phyloP scores from a whole-genome alignment of 1,140 invertebrate species.

The Drosophila virilis region DNA sequence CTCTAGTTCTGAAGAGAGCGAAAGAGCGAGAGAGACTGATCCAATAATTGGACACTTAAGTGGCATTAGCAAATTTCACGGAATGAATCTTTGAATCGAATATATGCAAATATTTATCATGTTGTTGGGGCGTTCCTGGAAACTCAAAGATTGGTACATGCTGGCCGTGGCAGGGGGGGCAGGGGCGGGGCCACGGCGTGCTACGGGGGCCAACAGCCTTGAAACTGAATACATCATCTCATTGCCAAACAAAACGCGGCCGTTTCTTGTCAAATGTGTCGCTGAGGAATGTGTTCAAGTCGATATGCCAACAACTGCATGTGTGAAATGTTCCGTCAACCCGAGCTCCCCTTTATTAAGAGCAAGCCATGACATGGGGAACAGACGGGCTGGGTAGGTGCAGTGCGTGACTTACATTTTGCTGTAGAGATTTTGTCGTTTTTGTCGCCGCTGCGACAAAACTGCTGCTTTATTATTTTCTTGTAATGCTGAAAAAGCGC shows the following conservation, averaged over 20 bases:
- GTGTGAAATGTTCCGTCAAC: conserved; percentile 25
- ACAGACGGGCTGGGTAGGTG: no score
- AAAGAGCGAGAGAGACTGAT: conserved; percentile 16
- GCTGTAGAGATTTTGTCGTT: conserved; percentile 41
- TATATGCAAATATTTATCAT: conserved; percentile 71
- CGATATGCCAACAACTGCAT: conserved; percentile 41
- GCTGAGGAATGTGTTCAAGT: conserved; percentile 67
- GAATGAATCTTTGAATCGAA: conserved; percentile 42
- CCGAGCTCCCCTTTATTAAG: neutral
- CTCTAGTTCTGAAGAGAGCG: neutral
- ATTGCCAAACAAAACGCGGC: conserved; percentile 76
- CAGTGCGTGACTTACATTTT: conserved; percentile 73
- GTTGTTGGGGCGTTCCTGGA: conserved; percentile 62
- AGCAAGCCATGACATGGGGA: no score
- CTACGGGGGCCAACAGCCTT: conserved; percentile 59
- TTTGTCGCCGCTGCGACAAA: conserved; percentile 54
- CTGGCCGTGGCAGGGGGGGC: conserved; percentile 2
- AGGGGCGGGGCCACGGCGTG: neutral
- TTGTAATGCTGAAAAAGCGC: conserved; percentile 82
- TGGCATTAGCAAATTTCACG: conserved; percentile 64
- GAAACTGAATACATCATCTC: conserved; percentile 73
- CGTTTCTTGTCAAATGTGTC: conserved; percentile 77
- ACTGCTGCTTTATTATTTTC: conserved; percentile 63
- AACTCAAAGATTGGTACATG: conserved; percentile 41
- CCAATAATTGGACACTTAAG: conserved; percentile 80